phyloP scores from a whole-genome alignment of 2,888 invertebrate genomes.

The Drepana falcataria region DNA sequence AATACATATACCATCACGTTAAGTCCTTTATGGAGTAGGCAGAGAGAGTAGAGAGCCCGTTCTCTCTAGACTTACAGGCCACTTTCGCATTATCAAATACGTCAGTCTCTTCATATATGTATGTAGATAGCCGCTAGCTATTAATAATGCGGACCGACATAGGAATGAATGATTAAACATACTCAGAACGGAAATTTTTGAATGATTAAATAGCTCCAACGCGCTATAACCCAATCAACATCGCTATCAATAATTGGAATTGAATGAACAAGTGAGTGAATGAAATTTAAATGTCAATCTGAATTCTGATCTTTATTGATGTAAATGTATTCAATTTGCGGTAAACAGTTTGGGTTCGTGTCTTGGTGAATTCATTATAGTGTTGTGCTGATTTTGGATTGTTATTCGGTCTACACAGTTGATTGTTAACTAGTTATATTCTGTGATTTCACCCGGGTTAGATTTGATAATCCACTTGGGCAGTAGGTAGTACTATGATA shows the following conservation, averaged over 20 bases:
- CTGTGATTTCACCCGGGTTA: too few relatives aligned
- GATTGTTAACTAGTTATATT: too few relatives aligned
- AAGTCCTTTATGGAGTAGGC: too few relatives aligned
- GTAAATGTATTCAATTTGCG: not conserved
- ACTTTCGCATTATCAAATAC: too few relatives aligned
- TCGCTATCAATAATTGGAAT: slow-evolving; percentile 4
- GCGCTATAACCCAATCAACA: slow-evolving; percentile 1
- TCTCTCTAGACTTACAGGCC: too few relatives aligned
- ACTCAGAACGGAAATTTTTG: not conserved
- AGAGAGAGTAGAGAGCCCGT: too few relatives aligned
- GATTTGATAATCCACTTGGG: too few relatives aligned
- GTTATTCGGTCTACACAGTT: not conserved
- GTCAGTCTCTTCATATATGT: too few relatives aligned
- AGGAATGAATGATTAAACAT: not conserved
- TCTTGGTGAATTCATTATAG: not conserved
- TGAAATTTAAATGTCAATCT: slow-evolving; percentile 7
- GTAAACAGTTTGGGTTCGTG: not conserved
- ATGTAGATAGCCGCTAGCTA: not conserved
- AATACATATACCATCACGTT: too few relatives aligned
- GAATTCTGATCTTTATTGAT: not conserved
- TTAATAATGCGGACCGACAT: not conserved
- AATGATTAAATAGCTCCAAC: not conserved
- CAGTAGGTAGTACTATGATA: too few relatives aligned
- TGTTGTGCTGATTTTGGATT: not conserved
- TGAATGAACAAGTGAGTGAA: slow-evolving; percentile 6